phyloP scores from a whole-genome alignment of 2,113 vertebrate species.

The Alosa alosa region DNA sequence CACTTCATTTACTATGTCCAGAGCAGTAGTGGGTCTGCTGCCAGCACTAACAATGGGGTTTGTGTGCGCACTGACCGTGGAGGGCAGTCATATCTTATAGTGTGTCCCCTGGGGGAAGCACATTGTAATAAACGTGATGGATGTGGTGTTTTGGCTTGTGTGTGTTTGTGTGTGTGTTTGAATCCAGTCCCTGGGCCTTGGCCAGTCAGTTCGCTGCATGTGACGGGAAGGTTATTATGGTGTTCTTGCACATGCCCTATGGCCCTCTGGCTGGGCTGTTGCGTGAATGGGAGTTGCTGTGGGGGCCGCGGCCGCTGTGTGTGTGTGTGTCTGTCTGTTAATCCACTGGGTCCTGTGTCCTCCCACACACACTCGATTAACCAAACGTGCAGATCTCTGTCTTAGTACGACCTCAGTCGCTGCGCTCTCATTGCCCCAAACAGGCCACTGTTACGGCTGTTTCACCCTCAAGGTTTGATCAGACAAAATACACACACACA shows the following conservation, averaged over 20 bases:
- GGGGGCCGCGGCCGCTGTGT: background rate
- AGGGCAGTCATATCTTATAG: background rate
- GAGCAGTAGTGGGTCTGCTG: background rate
- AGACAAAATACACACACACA: background rate
- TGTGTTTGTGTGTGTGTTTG: conserved; percentile 13
- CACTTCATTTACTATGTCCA: background rate
- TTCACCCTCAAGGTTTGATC: background rate
- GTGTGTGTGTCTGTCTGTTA: conserved; percentile 10
- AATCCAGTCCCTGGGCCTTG: background rate
- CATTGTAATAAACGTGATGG: no score
- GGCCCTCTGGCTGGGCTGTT: background rate
- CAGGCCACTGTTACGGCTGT: background rate
- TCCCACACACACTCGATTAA: conserved; percentile 15
- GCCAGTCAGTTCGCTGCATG: background rate
- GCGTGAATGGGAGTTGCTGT: background rate
- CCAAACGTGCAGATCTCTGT: conserved; percentile 34
- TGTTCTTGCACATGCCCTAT: background rate
- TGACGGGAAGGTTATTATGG: background rate
- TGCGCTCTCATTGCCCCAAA: background rate
- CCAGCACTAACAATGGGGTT: background rate
- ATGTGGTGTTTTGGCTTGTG: background rate
- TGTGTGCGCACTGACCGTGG: background rate
- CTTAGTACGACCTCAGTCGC: background rate
- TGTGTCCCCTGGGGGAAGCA: background rate
- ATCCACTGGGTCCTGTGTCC: background rate